Percentiles rank a stretch among this genome's conserved stretches.
phyloP scores from a whole-genome alignment of 2,888 invertebrate genomes.

The Sinohyriopsis cumingii region DNA sequence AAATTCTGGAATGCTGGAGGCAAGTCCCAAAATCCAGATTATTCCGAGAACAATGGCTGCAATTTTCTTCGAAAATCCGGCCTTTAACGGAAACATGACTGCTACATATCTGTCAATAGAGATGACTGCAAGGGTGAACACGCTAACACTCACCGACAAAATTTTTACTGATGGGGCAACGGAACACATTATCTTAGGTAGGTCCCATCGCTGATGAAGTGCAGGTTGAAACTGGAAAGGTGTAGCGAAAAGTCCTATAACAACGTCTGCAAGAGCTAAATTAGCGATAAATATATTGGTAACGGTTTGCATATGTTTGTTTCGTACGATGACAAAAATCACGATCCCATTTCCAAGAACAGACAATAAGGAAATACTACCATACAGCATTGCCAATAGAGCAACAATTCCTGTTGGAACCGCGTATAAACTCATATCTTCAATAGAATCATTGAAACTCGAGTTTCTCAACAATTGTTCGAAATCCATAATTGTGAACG shows the following conservation, averaged over 20 bases:
- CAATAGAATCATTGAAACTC: too few relatives aligned
- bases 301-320: conserved; percentile 83
- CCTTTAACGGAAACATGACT: conserved; percentile 75
- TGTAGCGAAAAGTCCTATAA: conserved; percentile 88
- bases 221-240: conserved; percentile 94
- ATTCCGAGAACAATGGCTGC: conserved; percentile 83
- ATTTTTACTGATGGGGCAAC: conserved; percentile 91
- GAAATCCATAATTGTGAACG: too few relatives aligned
- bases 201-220: conserved; percentile 87
- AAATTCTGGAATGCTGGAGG: conserved; percentile 78
- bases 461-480: too few relatives aligned
- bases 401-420: conserved; percentile 84
- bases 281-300: conserved; percentile 91
- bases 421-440: conserved; percentile 76
- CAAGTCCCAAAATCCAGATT: conserved; percentile 83
- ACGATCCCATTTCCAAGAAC: conserved; percentile 89
- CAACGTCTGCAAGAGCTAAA: conserved; percentile 88
- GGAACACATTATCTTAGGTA: conserved; percentile 89
- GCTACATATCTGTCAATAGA: conserved; percentile 85
- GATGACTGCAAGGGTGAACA: conserved; percentile 89
- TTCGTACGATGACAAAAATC: conserved; percentile 87
- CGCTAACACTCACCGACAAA: conserved; percentile 89
- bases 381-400: conserved; percentile 84
- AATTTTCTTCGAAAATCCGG: conserved; percentile 79
- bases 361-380: conserved; percentile 85